phyloP scores from a whole-genome alignment of 1,140 invertebrate species.

The Bilobella aurantiaca region DNA sequence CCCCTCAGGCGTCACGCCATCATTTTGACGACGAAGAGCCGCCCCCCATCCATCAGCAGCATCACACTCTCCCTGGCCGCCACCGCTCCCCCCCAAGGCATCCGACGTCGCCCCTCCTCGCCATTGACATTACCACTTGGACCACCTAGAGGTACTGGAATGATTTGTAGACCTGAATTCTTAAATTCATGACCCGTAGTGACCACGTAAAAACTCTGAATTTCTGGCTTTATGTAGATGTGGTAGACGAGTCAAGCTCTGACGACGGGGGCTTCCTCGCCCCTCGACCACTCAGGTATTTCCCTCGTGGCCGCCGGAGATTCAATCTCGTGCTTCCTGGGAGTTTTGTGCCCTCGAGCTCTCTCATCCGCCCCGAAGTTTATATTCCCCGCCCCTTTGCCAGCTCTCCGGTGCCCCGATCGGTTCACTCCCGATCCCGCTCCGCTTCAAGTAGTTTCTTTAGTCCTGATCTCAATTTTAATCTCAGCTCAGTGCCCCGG shows the following conservation, averaged over 20 bases:
- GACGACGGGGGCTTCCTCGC: constrained; percentile 34
- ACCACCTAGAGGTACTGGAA: constrained; percentile 24
- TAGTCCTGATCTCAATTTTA: constrained; percentile 30
- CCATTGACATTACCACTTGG: constrained; percentile 32
- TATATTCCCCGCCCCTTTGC: constrained; percentile 29
- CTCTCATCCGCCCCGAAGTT: constrained; percentile 22
- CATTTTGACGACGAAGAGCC: constrained; percentile 30
- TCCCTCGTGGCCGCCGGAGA: constrained; percentile 30
- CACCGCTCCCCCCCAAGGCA: constrained; percentile 41
- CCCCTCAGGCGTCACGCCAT: constrained; percentile 31
- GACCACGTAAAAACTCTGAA: too few relatives aligned
- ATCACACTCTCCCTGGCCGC: constrained; percentile 36
- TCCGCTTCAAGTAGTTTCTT: constrained; percentile 23
- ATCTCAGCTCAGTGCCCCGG: constrained; percentile 27
- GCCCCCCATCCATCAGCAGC: constrained; percentile 36
- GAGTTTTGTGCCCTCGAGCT: constrained; percentile 32
- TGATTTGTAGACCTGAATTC: too few relatives aligned
- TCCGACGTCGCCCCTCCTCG: constrained; percentile 40
- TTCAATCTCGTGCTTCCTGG: constrained; percentile 34
- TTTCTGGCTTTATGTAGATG: constrained; percentile 20
- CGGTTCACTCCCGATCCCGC: constrained; percentile 24
- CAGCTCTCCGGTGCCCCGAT: constrained; percentile 31
- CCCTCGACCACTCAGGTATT: constrained; percentile 32
- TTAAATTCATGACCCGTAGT: too few relatives aligned
- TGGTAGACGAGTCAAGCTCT: constrained; percentile 33